A percentile compares a stretch with the other conserved stretches of the same genome.
Conservation (phyloP, 2,797 vertebrate species). For the Propithecus perrieri region DNA sequence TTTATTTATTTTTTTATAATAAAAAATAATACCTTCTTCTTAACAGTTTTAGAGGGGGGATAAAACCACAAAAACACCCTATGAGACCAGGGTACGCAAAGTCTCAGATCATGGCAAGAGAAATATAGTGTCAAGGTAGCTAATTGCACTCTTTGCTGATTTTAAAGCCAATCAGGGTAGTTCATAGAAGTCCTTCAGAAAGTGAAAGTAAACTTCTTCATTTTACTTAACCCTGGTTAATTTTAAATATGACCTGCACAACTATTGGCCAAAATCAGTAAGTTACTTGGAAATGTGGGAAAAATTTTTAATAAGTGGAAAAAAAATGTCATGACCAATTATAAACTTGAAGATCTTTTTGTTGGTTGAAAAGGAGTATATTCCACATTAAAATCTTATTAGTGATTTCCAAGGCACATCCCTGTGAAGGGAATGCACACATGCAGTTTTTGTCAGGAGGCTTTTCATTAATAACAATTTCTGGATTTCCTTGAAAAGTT, state of each 20-base stretch:
- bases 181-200: neutral
- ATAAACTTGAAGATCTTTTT: neutral
- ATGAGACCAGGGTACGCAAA: neutral
- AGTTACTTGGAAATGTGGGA: neutral
- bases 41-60: neutral
- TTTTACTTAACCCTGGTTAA: neutral
- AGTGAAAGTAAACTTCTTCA: constrained; percentile 6
- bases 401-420: neutral
- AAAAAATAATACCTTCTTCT: neutral
- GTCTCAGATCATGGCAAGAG: neutral
- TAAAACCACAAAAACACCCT: neutral
- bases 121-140: neutral
- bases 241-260: neutral
- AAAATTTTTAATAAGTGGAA: neutral
- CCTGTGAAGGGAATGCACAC: neutral
- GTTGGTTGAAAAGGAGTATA: neutral
- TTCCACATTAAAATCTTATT: neutral
- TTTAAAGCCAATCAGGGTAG: neutral
- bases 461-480: neutral
- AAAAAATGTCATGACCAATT: neutral
- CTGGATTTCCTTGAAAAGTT: neutral
- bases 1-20: neutral
- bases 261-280: neutral
- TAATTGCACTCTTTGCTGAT: constrained; percentile 1
- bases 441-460: neutral